Base-by-base conservation (phyloP, 2,797 vertebrate species). In the Anas bahamensis region DNA sequence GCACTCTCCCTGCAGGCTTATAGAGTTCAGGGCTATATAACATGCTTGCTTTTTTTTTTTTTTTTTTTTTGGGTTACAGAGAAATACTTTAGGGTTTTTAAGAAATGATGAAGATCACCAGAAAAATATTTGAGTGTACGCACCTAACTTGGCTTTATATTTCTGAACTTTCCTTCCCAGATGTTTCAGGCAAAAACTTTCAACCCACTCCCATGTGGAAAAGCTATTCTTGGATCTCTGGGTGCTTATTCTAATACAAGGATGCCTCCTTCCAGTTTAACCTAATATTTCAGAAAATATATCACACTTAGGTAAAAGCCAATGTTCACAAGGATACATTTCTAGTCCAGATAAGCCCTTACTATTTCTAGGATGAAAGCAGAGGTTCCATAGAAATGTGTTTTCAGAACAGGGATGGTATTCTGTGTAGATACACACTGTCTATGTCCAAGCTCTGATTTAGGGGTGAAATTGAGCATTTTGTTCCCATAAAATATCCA, bases 371-470 rank as follows among this genome's bases (percentile, higher is more conserved):
- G 86, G 66, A 65, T 26, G 33, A 48, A 83, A 87, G 17, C 1
- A 2, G 33, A 81, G 21, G 26, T 72, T 80, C 65, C 31, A 55
- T 2, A 14, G 29, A 75, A 13, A 4, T 24, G 3, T 39, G 17
- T 63, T 66, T 91, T 93, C 9, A 9, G 60, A 80, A 64, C 41
- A 68, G 64, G 21, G 53, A 44, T 48, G 4, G 6, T 48, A 2
- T 19, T 64, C 13, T 4, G 0, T 53, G 7, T 13, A 65, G 16
- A 24, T 2, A 3, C 26, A 31, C 4, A 23, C 8, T 37, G 6
- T 26, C 21, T 86, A 50, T 81, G 76, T 42, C 29, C n/a, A 44
- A 53, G 28, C 16, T 75, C 37, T 81, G 52, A 64, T 37, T 26
- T 9, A 44, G 41, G 22, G n/a, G 31, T 69, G 4, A 80, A 87